Evolutionary conservation across 2,797 vertebrate genomes (phyloP), one percentile per base, ranked within the genome.

Genomic region (Oreonectes daqikongensis): DNA sequence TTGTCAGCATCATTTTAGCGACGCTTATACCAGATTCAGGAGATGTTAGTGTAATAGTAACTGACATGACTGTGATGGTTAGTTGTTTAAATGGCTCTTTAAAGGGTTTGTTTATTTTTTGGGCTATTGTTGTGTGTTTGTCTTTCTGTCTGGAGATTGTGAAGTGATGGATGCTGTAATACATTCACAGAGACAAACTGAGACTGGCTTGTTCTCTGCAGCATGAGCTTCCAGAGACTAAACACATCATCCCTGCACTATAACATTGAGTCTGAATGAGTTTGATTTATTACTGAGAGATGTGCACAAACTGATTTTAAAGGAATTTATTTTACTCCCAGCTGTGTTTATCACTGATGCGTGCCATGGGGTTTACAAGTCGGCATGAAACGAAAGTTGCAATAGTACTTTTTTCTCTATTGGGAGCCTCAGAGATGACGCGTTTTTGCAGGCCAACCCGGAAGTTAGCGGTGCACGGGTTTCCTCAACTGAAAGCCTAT

Each of bases 161-260:
- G 55, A 81, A 77, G 83, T 90, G 89, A 92, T 90, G 82, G 89
- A 91, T 90, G 85, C 87, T 83, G 81, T 85, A 77, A 64, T 81
- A 82, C 87, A 88, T 89, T 80, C 82, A 79, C 84, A 81, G 84
- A 86, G 89, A 90, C 90, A 91, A 85, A 57, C 77, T 80, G 86
- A 85, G 86, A 90, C 90, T 87, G 84, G 83, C 81, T 50, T 61
- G 57, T 63, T 15, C 28, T 72, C 44, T 38, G 10, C 30, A 14
- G 52, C 40, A 32, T 48, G 28, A 72, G 28, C 14, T 0, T 61
- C 4, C 57, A 38, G 2, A 60, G 26, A 72, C 11, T 12, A 28
- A 61, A 72, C 28, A 20, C 24, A 22, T 22, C 40, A 46, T 28
- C 40, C 61, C 20, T 32, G 28, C 8, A 46, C 30, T 46, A 18